Base-by-base conservation (phyloP, 2,888 invertebrate species). In the Spicauda simplicius region DNA sequence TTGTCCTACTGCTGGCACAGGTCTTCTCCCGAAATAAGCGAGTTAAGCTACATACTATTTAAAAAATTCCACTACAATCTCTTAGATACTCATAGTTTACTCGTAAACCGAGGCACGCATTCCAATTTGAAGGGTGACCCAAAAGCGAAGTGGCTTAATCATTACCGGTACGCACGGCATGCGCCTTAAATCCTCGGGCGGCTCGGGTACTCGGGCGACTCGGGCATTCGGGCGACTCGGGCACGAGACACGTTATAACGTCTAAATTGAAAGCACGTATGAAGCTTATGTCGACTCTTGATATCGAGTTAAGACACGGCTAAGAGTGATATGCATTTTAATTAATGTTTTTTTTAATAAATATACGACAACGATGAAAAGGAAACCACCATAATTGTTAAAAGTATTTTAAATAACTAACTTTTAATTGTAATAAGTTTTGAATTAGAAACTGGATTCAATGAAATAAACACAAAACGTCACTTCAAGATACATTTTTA, bases 141-240 rank as follows among this genome's bases (percentile, higher is more conserved):
- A 65, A 6, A 65, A 59, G 53, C 25, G 48, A 14, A 19, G 58
- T 14, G 54, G 54, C 30, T 54, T 59, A 65, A 54, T 59, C 48
- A 66, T 60, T 66, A 48, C 65, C 18, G 54, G 45, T 59, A 66
- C 59, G 59, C 65, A 53, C 45, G 65, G 65, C 54, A 65, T 65
- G 59, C 48, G 59, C 65, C 54, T 65, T 60, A 59, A 65, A 65
- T 59, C 59, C 59, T 58, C 53, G 37, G 37, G 37, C 58, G 41
- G 53, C 64, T 41, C 33, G 33, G 37, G 37, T 12, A 37, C 11
- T 37, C 37, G 12, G 37, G 37, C 37, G 2, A 12, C 37, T 18
- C 48, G 18, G n/a, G 45, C 59, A 41, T n/a, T 50, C 48, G 48
- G n/a, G n/a, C n/a, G n/a, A n/a, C n/a, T n/a, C n/a, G n/a, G n/a